These are phyloP conservation scores for Epizoanthus scotinus DNA, from an alignment of 92 coral and sea anemone species.

Conservation along the genomic window DNA sequence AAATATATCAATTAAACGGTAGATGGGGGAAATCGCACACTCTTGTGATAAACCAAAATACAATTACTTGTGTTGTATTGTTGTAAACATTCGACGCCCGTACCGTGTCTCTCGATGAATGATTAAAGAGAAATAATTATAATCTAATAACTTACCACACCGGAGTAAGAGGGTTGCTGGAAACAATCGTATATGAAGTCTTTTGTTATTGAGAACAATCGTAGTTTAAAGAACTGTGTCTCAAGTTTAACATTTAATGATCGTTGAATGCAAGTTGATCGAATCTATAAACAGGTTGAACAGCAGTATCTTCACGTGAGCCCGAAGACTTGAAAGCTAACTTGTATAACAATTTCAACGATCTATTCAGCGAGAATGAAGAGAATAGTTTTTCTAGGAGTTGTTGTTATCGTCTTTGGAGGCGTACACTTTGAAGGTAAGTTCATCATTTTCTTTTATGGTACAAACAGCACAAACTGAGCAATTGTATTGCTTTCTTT, in stretches of 20 bases:
- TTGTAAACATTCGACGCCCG: slow-evolving; percentile 20
- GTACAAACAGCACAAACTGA: background rate
- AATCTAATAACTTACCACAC: background rate
- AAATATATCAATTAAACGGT: too few relatives aligned
- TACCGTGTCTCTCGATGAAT: slow-evolving; percentile 7
- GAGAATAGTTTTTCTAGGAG: background rate
- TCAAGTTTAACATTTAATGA: too few relatives aligned
- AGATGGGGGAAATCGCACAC: too few relatives aligned
- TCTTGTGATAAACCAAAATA: background rate
- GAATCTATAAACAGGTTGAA: too few relatives aligned
- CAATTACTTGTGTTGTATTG: slow-evolving; percentile 36
- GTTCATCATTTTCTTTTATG: background rate
- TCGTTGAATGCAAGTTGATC: too few relatives aligned
- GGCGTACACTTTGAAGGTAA: slow-evolving; percentile 17
- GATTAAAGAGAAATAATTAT: slow-evolving; percentile 14
- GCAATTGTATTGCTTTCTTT: too few relatives aligned
- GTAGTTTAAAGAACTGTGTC: too few relatives aligned
- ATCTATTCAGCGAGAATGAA: background rate
- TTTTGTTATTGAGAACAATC: too few relatives aligned
- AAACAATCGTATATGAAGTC: too few relatives aligned
- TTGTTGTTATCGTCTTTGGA: background rate
- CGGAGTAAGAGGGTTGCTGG: too few relatives aligned
- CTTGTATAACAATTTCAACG: background rate
- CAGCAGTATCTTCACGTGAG: too few relatives aligned
- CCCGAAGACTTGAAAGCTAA: background rate